phyloP scores from a whole-genome alignment of 35 echinoderm and acorn worm species.

The Apostichopus japonicus region DNA sequence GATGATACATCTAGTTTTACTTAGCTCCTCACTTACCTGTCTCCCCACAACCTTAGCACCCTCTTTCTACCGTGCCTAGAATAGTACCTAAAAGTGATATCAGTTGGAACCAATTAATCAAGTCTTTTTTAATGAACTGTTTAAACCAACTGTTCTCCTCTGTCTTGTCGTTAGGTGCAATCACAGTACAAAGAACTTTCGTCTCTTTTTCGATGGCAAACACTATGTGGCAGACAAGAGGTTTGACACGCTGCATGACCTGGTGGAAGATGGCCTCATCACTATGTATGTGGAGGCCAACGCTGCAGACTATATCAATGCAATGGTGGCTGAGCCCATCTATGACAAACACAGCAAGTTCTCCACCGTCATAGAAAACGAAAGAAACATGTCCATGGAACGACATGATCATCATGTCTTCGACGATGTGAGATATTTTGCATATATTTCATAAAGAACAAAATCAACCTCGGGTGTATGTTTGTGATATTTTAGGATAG shows the following conservation, averaged over 20 bases:
- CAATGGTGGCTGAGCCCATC: conserved; percentile 93
- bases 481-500: background rate
- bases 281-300: conserved; percentile 96
- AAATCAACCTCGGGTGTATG: background rate
- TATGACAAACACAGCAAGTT: conserved; percentile 95
- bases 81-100: too few species aligned
- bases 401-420: background rate
- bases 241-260: conserved; percentile 92
- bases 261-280: conserved; percentile 93
- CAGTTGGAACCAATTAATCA: too few species aligned
- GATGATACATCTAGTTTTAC: too few species aligned
- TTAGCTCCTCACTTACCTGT: too few species aligned
- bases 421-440: background rate
- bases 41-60: too few species aligned
- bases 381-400: conserved; percentile 40
- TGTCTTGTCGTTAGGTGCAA: conserved; percentile 36
- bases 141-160: too few species aligned
- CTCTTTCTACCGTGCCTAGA: too few species aligned
- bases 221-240: conserved; percentile 97
- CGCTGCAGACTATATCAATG: conserved; percentile 93
- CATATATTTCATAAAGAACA: background rate
- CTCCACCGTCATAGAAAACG: conserved; percentile 59
- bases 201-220: conserved; percentile 90
- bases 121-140: too few species aligned
- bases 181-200: conserved; percentile 86